phyloP scores from a whole-genome alignment of 2,888 invertebrate species.

The Aphodius sticticus region DNA sequence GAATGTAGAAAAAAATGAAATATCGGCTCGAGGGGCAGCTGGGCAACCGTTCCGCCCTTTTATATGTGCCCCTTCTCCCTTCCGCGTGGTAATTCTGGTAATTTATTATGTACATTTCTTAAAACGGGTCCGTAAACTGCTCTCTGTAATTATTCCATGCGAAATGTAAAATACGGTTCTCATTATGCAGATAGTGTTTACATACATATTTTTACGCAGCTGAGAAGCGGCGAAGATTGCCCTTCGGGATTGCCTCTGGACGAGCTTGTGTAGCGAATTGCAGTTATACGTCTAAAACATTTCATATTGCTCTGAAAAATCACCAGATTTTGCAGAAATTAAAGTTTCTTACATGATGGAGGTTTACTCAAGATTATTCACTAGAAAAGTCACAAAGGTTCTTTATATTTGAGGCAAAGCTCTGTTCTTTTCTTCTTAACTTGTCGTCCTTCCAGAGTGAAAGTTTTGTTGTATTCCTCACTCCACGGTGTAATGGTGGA shows the following conservation, averaged over 20 bases:
- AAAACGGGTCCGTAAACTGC: background rate
- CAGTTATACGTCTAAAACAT: too few species aligned
- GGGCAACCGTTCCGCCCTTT: background rate
- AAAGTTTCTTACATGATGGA: too few species aligned
- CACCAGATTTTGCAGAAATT: too few species aligned
- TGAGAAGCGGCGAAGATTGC: background rate
- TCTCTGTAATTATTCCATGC: background rate
- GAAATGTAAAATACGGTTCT: background rate
- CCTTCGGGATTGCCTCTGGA: background rate
- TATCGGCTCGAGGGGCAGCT: background rate
- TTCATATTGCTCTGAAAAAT: too few species aligned
- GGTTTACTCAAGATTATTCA: too few species aligned
- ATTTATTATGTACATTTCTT: constrained; percentile 4
- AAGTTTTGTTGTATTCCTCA: too few species aligned
- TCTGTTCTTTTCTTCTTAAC: too few species aligned
- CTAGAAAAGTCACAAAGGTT: too few species aligned
- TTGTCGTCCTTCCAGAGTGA: too few species aligned
- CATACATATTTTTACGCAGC: background rate
- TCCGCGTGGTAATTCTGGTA: background rate
- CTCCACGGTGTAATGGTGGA: too few species aligned
- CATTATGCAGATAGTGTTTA: background rate
- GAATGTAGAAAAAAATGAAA: background rate
- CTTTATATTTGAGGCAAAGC: too few species aligned
- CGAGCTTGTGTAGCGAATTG: background rate
- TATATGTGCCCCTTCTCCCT: background rate